A percentile compares a stretch with the other conserved stretches of the same genome.
Conservation (phyloP, 1,140 invertebrate genomes). For the Ips nitidus region DNA sequence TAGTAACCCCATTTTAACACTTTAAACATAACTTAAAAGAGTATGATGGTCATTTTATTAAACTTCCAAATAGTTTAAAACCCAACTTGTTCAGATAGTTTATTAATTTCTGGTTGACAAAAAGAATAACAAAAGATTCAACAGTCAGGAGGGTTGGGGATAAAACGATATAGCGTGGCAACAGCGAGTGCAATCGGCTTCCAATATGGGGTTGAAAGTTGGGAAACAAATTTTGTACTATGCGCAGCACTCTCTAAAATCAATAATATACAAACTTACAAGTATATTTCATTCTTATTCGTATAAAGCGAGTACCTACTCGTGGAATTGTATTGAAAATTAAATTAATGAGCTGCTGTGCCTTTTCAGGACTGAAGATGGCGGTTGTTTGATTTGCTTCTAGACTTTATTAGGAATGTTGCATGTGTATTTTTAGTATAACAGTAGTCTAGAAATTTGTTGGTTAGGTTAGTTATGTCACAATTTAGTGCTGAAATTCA, state of each 20-base stretch:
- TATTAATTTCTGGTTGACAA: no score
- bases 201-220: constrained; percentile 42
- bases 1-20: no score
- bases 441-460: no score
- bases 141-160: neutral
- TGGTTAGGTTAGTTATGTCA: no score
- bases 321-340: constrained; percentile 12
- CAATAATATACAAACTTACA: constrained; percentile 39
- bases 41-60: no score
- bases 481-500: no score
- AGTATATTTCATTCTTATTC: constrained; percentile 33
- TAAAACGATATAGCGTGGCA: constrained; percentile 13
- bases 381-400: no score
- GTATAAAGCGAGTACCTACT: constrained; percentile 10
- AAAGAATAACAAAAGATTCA: no score
- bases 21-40: no score
- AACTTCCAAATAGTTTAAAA: neutral
- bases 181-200: constrained; percentile 30
- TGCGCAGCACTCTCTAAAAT: constrained; percentile 43
- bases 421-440: no score
- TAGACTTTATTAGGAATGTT: no score
- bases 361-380: neutral
- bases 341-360: constrained; percentile 8
- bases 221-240: constrained; percentile 39
- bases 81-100: neutral